Percentiles rank a stretch among this genome's conserved stretches.
Conservation (phyloP, 2,888 invertebrate genomes). For the Himalopsyche anomala region DNA sequence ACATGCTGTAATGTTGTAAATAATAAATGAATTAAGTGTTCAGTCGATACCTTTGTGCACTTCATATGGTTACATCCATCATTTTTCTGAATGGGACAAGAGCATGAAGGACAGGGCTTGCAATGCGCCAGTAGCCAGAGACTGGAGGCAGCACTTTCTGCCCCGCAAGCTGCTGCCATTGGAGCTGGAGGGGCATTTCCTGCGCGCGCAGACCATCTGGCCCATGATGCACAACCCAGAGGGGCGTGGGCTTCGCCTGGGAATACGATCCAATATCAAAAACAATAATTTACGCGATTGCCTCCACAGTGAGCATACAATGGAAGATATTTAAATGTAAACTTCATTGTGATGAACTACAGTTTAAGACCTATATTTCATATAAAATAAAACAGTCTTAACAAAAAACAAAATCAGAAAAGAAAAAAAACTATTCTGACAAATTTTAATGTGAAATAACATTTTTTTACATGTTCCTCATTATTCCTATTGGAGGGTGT, state of each 20-base stretch:
- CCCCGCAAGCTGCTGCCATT: slow-evolving; percentile 75
- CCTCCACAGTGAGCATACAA: not conserved
- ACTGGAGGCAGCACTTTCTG: slow-evolving; percentile 80
- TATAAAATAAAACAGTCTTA: too few species aligned
- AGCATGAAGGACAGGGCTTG: slow-evolving; percentile 83
- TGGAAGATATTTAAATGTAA: too few species aligned
- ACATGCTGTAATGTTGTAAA: too few species aligned
- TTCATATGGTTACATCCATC: slow-evolving; percentile 86
- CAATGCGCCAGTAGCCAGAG: slow-evolving; percentile 84
- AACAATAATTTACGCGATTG: not conserved
- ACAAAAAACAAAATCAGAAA: too few species aligned
- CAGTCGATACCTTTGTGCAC: slow-evolving; percentile 79
- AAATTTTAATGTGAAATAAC: too few species aligned
- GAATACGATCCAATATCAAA: slow-evolving; percentile 51
- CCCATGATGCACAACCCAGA: slow-evolving; percentile 81
- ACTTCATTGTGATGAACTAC: too few species aligned
- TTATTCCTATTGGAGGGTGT: too few species aligned
- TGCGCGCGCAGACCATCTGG: slow-evolving; percentile 77
- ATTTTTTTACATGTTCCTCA: too few species aligned
- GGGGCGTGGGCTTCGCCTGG: slow-evolving; percentile 81
- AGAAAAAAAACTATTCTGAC: too few species aligned
- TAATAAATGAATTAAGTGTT: too few species aligned
- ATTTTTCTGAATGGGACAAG: slow-evolving; percentile 83
- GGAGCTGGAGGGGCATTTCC: slow-evolving; percentile 79
- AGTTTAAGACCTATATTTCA: too few species aligned